Conservation (phyloP, 2,797 vertebrate genomes). For the Urophycis tenuis region DNA sequence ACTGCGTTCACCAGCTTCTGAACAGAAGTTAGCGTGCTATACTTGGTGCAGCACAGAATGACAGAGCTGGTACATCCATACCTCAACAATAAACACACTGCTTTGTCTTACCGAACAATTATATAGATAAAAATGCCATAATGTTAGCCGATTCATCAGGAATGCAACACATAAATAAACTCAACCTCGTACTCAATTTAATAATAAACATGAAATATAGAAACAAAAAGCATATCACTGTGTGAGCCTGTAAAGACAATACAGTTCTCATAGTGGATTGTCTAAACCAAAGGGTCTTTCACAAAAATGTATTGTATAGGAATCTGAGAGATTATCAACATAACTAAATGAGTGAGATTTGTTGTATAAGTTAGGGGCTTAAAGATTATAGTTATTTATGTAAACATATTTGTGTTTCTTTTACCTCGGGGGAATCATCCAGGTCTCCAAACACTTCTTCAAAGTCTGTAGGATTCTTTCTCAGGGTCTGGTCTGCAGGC, state of each 20-base stretch:
- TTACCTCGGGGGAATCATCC: conserved; percentile 21
- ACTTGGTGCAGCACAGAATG: neutral
- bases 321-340: too few species aligned
- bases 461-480: conserved; percentile 29
- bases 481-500: conserved; percentile 10
- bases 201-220: neutral
- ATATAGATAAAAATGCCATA: neutral
- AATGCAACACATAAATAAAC: neutral
- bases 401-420: too few species aligned
- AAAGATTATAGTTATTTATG: too few species aligned
- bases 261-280: neutral
- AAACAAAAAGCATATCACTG: too few species aligned
- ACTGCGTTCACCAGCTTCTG: neutral
- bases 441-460: conserved; percentile 23
- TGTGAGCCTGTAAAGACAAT: neutral
- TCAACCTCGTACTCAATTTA: neutral
- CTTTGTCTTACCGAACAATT: neutral
- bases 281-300: neutral
- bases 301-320: too few species aligned
- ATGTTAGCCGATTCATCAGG: neutral
- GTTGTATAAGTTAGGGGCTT: neutral
- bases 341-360: too few species aligned
- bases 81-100: neutral
- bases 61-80: neutral
- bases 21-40: neutral